Conservation (phyloP, 2,888 invertebrate species). For the Siphonodentalium dalli region DNA sequence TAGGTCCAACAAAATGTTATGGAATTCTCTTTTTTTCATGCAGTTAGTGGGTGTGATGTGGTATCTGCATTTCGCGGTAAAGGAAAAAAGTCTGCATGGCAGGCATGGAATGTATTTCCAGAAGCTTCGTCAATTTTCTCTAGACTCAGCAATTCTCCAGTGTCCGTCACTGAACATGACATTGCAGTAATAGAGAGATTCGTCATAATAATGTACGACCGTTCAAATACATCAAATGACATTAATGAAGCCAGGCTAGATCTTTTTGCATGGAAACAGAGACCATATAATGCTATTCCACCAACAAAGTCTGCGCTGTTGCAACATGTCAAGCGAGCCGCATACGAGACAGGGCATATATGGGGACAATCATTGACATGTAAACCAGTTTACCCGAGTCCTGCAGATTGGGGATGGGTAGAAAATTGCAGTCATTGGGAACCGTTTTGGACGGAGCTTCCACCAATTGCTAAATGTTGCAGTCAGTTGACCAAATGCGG, state of each 20-base stretch:
- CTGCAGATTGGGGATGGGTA: constrained; percentile 12
- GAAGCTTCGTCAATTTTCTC: constrained; percentile 15
- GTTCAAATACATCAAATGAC: constrained; percentile 2
- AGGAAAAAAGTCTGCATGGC: constrained; percentile 13
- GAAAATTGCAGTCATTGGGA: constrained; percentile 6
- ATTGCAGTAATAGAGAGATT: constrained; percentile 20
- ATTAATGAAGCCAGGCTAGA: constrained; percentile 26
- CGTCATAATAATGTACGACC: constrained; percentile 31
- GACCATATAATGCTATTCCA: constrained; percentile 22
- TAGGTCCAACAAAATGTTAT: constrained; percentile 10
- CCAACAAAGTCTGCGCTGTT: constrained; percentile 22
- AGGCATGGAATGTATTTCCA: constrained; percentile 3
- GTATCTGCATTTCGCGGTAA: constrained; percentile 8
- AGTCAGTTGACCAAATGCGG: constrained; percentile 23
- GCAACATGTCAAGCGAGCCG: constrained; percentile 27
- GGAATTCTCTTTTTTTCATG: constrained; percentile 19
- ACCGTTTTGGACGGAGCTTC: constrained; percentile 3
- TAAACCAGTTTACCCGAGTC: background rate
- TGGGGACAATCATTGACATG: constrained; percentile 7
- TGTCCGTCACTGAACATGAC: background rate
- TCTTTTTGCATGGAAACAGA: constrained; percentile 21
- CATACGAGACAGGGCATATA: constrained; percentile 19
- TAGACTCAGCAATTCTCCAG: background rate
- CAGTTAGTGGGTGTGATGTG: constrained; percentile 26
- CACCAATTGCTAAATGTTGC: constrained; percentile 9